Percentiles rank a stretch among this genome's conserved stretches.
Conservation (phyloP, 2,888 invertebrate species). For the Caenorhabditis becei region DNA sequence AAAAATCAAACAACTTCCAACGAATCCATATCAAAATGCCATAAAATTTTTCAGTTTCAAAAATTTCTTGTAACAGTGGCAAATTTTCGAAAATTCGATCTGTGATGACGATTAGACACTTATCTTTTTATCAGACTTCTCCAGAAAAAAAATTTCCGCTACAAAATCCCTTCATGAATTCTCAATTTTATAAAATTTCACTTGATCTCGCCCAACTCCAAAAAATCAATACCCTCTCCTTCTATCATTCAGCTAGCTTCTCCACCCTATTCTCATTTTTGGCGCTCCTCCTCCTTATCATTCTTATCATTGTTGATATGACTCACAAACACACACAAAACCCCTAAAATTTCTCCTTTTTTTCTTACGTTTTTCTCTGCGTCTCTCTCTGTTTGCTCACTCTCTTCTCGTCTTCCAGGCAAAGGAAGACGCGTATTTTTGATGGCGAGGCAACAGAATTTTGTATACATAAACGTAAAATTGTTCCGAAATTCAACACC, state of each 20-base stretch:
- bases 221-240: not conserved
- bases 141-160: too few species aligned
- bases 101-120: not conserved
- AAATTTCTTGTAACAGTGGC: not conserved
- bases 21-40: not conserved
- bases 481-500: too few species aligned
- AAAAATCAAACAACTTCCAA: too few species aligned
- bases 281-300: slow-evolving; percentile 25
- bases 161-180: too few species aligned
- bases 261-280: not conserved
- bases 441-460: not conserved
- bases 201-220: too few species aligned
- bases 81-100: not conserved
- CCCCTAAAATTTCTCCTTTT: not conserved
- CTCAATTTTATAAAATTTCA: too few species aligned
- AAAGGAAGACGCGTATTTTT: not conserved
- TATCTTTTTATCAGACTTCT: too few species aligned
- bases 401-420: not conserved
- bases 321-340: slow-evolving; percentile 44
- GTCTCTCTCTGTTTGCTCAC: slow-evolving; percentile 16
- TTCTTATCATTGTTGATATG: slow-evolving; percentile 35
- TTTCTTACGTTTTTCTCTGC: not conserved
- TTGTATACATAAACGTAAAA: too few species aligned
- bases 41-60: not conserved
- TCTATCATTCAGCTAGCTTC: not conserved